Conservation (phyloP, 2,888 invertebrate species). For the Adelognathus sp. region DNA sequence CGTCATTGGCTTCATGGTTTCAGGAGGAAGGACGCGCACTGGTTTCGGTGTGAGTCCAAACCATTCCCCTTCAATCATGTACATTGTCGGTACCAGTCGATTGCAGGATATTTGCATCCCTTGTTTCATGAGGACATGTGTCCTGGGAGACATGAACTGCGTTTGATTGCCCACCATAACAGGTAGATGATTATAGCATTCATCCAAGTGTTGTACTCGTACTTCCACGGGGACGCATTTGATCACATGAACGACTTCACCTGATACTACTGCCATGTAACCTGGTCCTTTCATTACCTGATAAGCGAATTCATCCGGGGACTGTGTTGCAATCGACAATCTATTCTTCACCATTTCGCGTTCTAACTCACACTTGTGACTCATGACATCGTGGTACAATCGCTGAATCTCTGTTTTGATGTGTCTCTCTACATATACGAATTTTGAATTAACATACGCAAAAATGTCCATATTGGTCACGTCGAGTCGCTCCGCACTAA, state of each 20-base stretch:
- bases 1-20: neutral
- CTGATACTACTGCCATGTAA: slow-evolving; percentile 62
- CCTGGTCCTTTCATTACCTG: slow-evolving; percentile 62
- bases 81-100: neutral
- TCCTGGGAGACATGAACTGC: neutral
- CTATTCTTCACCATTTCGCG: slow-evolving; percentile 11
- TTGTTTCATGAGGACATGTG: neutral
- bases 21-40: neutral
- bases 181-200: slow-evolving; percentile 63
- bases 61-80: neutral
- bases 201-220: slow-evolving; percentile 35
- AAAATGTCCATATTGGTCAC: slow-evolving; percentile 2
- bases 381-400: neutral
- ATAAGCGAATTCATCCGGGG: slow-evolving; percentile 64
- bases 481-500: neutral
- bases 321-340: slow-evolving; percentile 44
- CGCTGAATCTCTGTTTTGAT: neutral
- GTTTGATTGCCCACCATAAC: slow-evolving; percentile 11
- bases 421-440: slow-evolving; percentile 9
- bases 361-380: slow-evolving; percentile 10
- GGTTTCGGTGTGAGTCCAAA: neutral
- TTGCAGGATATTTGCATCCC: slow-evolving; percentile 7
- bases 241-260: slow-evolving; percentile 65
- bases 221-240: slow-evolving; percentile 63
- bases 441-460: slow-evolving; percentile 6